A percentile compares a stretch with the other conserved stretches of the same genome.
phyloP scores from a whole-genome alignment of 2,113 vertebrate species.

The Labeo rohita region DNA sequence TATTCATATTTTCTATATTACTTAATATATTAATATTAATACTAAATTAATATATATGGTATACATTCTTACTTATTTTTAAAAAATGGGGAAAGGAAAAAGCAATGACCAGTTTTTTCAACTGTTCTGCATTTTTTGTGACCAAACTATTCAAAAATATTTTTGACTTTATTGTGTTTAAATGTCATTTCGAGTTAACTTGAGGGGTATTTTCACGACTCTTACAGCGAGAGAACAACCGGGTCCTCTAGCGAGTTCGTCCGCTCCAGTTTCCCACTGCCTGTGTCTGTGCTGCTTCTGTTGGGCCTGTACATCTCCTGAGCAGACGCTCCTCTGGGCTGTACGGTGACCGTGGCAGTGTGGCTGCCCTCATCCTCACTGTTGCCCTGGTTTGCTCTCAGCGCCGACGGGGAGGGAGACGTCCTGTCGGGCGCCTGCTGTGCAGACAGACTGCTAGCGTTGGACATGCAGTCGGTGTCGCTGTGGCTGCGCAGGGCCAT shows the following conservation, averaged over 20 bases:
- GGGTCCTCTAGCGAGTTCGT: conserved; percentile 84
- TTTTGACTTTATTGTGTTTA: background rate
- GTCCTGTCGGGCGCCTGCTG: conserved; percentile 60
- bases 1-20: no score
- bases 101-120: background rate
- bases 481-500: conserved; percentile 74
- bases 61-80: no score
- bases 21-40: no score
- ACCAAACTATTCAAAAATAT: background rate
- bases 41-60: no score
- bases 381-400: conserved; percentile 59
- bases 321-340: conserved; percentile 32
- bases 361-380: conserved; percentile 79
- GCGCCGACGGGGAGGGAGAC: background rate
- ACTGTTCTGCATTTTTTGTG: background rate
- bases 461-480: conserved; percentile 81
- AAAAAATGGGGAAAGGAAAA: background rate
- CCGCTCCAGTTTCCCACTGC: conserved; percentile 67
- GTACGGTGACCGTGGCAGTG: conserved; percentile 73
- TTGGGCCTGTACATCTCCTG: background rate
- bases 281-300: conserved; percentile 13
- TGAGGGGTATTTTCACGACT: conserved; percentile 24
- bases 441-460: conserved; percentile 72
- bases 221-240: conserved; percentile 90
- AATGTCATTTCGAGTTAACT: background rate